Conservation (phyloP, 2,888 invertebrate genomes). For the Plagodis dolabraria region DNA sequence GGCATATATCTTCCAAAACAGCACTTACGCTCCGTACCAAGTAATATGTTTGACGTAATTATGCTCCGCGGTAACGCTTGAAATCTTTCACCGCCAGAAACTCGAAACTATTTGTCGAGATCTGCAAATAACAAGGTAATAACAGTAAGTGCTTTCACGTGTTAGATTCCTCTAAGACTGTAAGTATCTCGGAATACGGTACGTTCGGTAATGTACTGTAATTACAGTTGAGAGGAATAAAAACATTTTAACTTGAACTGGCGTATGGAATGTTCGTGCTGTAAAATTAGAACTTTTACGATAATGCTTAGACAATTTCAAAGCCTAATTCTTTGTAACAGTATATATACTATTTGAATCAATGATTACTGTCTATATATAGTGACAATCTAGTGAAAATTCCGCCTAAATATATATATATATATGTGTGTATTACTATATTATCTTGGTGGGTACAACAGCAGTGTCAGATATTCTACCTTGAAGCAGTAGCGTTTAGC, state of each 20-base stretch:
- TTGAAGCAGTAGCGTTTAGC: too few species aligned
- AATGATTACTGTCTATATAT: too few species aligned
- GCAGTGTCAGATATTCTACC: too few species aligned
- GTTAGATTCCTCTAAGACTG: slow-evolving; percentile 23
- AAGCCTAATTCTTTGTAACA: too few species aligned
- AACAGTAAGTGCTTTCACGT: slow-evolving; percentile 30
- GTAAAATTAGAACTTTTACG: not conserved
- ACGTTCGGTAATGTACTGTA: slow-evolving; percentile 25
- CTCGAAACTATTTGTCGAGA: slow-evolving; percentile 28
- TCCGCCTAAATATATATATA: too few species aligned
- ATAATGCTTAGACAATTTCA: too few species aligned
- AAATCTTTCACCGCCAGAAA: slow-evolving; percentile 28
- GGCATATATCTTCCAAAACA: slow-evolving; percentile 20
- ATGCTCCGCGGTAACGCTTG: slow-evolving; percentile 19
- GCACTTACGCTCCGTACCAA: slow-evolving; percentile 18
- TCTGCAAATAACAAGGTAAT: slow-evolving; percentile 29
- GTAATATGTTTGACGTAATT: slow-evolving; percentile 25
- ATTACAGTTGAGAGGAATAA: slow-evolving; percentile 23
- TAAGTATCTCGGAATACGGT: slow-evolving; percentile 16
- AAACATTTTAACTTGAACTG: slow-evolving; percentile 26
- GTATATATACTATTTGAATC: too few species aligned
- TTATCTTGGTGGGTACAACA: too few species aligned
- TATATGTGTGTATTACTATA: too few species aligned
- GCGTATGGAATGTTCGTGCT: slow-evolving; percentile 11
- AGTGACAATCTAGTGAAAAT: too few species aligned